Percentiles rank a stretch among this genome's conserved stretches.
Conservation (phyloP, 2,888 invertebrate species). For the Hipparchia semele region DNA sequence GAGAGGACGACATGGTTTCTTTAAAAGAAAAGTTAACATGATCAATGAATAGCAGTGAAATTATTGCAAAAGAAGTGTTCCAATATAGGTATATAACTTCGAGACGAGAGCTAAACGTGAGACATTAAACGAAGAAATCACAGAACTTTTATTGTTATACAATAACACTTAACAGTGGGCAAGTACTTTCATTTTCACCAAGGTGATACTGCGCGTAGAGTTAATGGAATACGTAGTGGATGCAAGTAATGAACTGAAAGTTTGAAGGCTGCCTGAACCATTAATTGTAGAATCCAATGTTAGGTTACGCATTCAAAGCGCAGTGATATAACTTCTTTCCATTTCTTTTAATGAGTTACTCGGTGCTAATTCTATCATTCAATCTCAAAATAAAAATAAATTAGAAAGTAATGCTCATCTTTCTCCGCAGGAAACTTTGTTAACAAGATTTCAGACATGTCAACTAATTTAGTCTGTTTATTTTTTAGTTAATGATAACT, state of each 20-base stretch:
- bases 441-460: no score
- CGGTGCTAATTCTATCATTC: no score
- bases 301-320: not conserved
- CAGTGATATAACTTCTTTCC: no score
- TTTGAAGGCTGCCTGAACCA: slow-evolving; percentile 14
- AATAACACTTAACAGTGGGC: not conserved
- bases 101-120: slow-evolving; percentile 14
- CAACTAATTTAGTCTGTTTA: no score
- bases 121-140: slow-evolving; percentile 21
- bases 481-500: no score
- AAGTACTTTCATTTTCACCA: slow-evolving; percentile 24
- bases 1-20: no score
- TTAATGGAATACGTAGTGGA: not conserved
- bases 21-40: not conserved
- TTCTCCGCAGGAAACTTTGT: no score
- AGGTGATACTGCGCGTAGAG: slow-evolving; percentile 18
- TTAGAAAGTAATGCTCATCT: no score
- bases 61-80: slow-evolving; percentile 14
- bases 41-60: slow-evolving; percentile 7
- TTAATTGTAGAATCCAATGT: not conserved
- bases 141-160: slow-evolving; percentile 17
- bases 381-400: no score
- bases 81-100: not conserved
- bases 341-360: no score
- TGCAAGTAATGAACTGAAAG: slow-evolving; percentile 13